A percentile compares a stretch with the other conserved stretches of the same genome.
These are phyloP conservation scores for Ceratosolen fusciceps DNA, from an alignment of 1,140 invertebrate species.

Conservation along the genomic window DNA sequence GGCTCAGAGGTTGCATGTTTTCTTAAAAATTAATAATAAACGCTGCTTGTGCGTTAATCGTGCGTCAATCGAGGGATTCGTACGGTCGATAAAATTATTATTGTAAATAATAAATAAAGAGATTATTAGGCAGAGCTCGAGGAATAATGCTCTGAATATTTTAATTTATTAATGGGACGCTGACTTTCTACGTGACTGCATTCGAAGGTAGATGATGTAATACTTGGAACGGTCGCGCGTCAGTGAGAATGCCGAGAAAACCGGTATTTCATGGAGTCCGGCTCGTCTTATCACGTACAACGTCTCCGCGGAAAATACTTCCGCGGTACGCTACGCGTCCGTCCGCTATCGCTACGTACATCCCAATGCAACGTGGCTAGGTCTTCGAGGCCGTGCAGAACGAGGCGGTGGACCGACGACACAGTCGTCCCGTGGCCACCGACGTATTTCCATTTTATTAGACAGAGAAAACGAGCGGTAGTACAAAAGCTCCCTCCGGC, in stretches of 20 bases:
- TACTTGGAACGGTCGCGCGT: neutral
- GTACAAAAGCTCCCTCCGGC: constrained; percentile 39
- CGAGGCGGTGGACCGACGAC: constrained; percentile 20
- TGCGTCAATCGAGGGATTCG: too few species aligned
- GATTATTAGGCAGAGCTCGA: too few species aligned
- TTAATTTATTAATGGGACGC: neutral
- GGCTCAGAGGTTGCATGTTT: too few species aligned
- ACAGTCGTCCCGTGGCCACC: constrained; percentile 37
- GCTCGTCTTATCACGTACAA: neutral
- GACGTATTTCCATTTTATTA: constrained; percentile 71
- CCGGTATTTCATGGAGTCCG: neutral
- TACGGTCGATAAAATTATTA: too few species aligned
- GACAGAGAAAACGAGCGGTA: constrained; percentile 51
- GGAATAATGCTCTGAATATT: neutral
- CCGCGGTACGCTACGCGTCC: constrained; percentile 45
- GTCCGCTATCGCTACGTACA: constrained; percentile 50
- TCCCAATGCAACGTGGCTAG: too few species aligned
- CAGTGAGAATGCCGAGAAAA: neutral
- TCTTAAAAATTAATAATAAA: too few species aligned
- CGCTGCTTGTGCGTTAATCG: too few species aligned
- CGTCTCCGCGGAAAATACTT: neutral
- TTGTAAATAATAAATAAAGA: too few species aligned
- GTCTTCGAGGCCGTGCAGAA: neutral
- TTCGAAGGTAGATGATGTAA: neutral
- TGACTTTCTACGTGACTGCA: neutral